phyloP scores from a whole-genome alignment of 2,113 vertebrate genomes.

The Recurvirostra avosetta region DNA sequence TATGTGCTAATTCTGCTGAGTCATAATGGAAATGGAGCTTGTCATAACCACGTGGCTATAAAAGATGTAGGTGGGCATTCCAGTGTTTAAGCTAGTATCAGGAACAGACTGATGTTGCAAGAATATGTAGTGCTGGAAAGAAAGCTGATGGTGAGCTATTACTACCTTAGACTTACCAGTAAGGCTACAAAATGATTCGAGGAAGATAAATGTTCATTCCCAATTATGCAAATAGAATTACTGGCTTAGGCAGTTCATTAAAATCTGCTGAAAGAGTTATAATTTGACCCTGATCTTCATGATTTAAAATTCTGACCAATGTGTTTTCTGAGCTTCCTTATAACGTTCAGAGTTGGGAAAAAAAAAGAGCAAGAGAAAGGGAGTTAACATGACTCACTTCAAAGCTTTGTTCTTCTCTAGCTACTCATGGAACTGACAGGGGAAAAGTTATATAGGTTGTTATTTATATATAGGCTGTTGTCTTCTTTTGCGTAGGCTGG shows the following conservation, averaged over 20 bases:
- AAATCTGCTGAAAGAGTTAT: not conserved
- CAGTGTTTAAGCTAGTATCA: not conserved
- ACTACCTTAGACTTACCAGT: not conserved
- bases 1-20: not conserved
- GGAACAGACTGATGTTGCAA: not conserved
- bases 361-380: not conserved
- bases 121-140: not conserved
- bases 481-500: slow-evolving; percentile 6
- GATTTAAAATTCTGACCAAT: not conserved
- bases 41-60: not conserved
- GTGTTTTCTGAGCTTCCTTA: not conserved
- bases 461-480: slow-evolving; percentile 35
- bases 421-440: not conserved
- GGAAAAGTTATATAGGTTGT: slow-evolving; percentile 13
- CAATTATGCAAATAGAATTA: not conserved
- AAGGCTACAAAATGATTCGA: not conserved
- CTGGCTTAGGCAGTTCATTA: not conserved
- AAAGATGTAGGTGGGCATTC: not conserved
- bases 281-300: not conserved
- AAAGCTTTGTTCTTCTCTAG: slow-evolving; percentile 27
- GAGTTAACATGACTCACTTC: slow-evolving; percentile 6
- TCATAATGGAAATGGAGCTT: not conserved
- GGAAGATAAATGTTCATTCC: not conserved
- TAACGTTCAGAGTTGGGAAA: not conserved
- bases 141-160: not conserved